These are phyloP conservation scores for Andrena praecox DNA, from an alignment of 2,888 invertebrate genomes.

Conservation along the genomic window DNA sequence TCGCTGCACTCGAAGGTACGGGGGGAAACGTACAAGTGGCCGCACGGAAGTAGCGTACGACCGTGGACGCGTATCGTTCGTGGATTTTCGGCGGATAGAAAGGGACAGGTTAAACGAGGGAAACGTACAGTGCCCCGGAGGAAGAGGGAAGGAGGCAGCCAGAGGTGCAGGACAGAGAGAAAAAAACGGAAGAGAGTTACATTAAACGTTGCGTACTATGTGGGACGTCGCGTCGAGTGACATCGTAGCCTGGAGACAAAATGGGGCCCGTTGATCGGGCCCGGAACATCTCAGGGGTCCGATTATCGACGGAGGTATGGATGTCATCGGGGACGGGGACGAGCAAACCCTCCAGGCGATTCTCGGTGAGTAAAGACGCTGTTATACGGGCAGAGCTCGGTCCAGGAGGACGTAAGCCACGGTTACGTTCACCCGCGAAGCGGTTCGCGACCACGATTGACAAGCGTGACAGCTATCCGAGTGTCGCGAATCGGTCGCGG, in stretches of 20 bases:
- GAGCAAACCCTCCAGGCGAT: constrained; percentile 85
- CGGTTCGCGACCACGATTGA: constrained; percentile 42
- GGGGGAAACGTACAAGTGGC: constrained; percentile 28
- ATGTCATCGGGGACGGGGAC: constrained; percentile 84
- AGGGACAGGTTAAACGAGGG: constrained; percentile 1
- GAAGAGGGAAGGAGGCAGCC: background rate
- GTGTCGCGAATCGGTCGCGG: constrained; percentile 47
- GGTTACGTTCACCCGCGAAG: constrained; percentile 4
- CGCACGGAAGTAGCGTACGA: constrained; percentile 30
- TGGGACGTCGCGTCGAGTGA: constrained; percentile 71
- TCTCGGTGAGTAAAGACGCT: constrained; percentile 80
- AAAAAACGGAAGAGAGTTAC: constrained; percentile 47
- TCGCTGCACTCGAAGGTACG: constrained; percentile 42
- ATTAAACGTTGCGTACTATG: constrained; percentile 67
- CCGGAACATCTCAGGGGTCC: constrained; percentile 78
- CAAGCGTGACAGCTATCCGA: constrained; percentile 59
- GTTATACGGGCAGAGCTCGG: background rate
- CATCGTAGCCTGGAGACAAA: constrained; percentile 74
- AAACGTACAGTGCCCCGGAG: background rate
- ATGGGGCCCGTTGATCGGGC: constrained; percentile 82
- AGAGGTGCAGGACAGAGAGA: constrained; percentile 23
- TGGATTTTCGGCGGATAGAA: constrained; percentile 12
- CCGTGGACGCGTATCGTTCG: constrained; percentile 20
- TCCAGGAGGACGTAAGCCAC: background rate
- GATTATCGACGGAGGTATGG: constrained; percentile 82